Conservation (phyloP, 2,113 vertebrate genomes). For the Zosterops borbonicus region DNA sequence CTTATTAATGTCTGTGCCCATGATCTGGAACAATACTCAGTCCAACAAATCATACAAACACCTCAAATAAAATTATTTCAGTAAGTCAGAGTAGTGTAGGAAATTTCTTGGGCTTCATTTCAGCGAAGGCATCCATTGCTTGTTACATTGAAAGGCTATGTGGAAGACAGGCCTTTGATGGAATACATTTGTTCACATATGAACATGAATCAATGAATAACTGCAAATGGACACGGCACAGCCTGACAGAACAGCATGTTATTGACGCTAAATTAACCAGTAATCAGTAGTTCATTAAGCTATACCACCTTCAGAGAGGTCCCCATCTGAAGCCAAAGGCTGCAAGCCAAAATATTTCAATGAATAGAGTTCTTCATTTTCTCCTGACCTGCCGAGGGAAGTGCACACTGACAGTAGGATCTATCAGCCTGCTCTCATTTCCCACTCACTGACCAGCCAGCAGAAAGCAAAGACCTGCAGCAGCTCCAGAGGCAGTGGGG, state of each 20-base stretch:
- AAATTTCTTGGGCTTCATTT: neutral
- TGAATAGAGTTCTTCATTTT: neutral
- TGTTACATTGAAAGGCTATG: neutral
- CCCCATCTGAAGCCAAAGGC: neutral
- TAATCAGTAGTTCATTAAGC: neutral
- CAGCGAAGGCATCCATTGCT: neutral
- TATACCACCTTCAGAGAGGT: neutral
- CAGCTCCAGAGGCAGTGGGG: neutral
- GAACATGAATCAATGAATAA: neutral
- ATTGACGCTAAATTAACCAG: neutral
- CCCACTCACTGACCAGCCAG: neutral
- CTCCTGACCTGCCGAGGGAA: neutral
- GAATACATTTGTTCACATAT: neutral
- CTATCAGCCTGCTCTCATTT: neutral
- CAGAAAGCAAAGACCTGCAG: neutral
- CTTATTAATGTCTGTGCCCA: neutral
- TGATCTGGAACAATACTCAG: neutral
- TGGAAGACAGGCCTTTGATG: neutral
- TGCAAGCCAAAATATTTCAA: neutral
- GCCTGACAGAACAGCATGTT: neutral
- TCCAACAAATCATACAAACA: neutral
- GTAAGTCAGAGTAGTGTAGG: neutral
- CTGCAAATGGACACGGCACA: neutral
- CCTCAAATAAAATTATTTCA: neutral
- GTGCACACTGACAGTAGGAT: fast-evolving